Percentiles rank a stretch among this genome's conserved stretches.
Conservation (phyloP, 2,888 invertebrate genomes). For the Aspidiotus rigidus region DNA sequence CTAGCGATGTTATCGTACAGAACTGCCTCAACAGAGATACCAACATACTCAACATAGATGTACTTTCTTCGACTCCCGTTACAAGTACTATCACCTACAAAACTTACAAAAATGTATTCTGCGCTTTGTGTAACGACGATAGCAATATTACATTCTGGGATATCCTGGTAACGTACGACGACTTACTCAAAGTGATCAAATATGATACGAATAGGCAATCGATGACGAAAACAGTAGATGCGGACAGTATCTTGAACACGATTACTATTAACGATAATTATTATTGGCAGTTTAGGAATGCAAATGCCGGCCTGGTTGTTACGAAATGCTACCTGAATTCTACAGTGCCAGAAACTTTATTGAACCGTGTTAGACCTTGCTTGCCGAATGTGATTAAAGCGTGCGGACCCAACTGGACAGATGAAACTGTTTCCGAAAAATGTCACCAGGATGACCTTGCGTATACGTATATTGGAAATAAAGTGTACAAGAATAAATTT, state of each 20-base stretch:
- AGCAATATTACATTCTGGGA: slow-evolving; percentile 26
- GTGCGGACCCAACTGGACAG: background rate
- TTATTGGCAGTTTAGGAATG: no score
- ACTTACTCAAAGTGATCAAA: background rate
- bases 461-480: no score
- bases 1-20: slow-evolving; percentile 30
- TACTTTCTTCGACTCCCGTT: slow-evolving; percentile 37
- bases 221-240: background rate
- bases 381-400: background rate
- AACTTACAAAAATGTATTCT: slow-evolving; percentile 44
- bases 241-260: background rate
- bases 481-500: background rate
- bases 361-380: background rate
- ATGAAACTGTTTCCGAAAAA: background rate
- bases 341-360: background rate
- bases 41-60: slow-evolving; percentile 37
- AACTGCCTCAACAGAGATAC: slow-evolving; percentile 38
- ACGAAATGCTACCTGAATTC: background rate
- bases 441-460: background rate
- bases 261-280: background rate
- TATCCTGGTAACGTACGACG: background rate
- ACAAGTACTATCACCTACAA: slow-evolving; percentile 39
- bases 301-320: no score
- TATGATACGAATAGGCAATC: background rate
- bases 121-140: slow-evolving; percentile 45